Evolutionary conservation across 2,888 invertebrate genomes (phyloP).

Genomic region (Conistra vaccinii): DNA sequence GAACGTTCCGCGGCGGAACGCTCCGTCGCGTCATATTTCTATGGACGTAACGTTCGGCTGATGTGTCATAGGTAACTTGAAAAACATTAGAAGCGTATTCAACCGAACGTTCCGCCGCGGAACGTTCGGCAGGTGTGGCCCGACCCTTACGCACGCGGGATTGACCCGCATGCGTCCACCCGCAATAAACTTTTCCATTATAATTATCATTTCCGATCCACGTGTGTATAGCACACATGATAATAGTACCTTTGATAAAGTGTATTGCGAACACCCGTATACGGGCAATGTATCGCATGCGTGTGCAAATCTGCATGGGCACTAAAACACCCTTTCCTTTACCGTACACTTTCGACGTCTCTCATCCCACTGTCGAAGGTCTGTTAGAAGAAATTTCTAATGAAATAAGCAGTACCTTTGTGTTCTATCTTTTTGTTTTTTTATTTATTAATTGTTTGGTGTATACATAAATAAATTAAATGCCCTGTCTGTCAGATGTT

Average conservation of each 20-base stretch:
- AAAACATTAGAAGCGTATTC: too few species aligned
- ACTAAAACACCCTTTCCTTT: not conserved
- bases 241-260: not conserved
- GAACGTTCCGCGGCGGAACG: too few species aligned
- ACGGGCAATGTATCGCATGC: not conserved
- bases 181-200: too few species aligned
- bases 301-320: not conserved
- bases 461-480: not conserved
- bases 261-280: not conserved
- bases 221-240: not conserved
- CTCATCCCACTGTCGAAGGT: not conserved
- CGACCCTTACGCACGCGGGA: not conserved
- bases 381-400: not conserved
- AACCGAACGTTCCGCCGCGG: too few species aligned
- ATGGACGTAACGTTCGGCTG: too few species aligned
- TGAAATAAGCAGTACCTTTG: not conserved
- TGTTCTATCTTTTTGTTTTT: not conserved
- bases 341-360: not conserved
- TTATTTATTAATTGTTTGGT: not conserved
- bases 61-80: too few species aligned
- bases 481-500: slow-evolving; percentile 88
- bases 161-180: too few species aligned
- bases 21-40: too few species aligned
- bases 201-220: not conserved
- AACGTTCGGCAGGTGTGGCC: too few species aligned